Evolutionary conservation across 2,797 vertebrate genomes (phyloP), one percentile per base, ranked within the genome.

Genomic region (Peromyscus attwateri): DNA sequence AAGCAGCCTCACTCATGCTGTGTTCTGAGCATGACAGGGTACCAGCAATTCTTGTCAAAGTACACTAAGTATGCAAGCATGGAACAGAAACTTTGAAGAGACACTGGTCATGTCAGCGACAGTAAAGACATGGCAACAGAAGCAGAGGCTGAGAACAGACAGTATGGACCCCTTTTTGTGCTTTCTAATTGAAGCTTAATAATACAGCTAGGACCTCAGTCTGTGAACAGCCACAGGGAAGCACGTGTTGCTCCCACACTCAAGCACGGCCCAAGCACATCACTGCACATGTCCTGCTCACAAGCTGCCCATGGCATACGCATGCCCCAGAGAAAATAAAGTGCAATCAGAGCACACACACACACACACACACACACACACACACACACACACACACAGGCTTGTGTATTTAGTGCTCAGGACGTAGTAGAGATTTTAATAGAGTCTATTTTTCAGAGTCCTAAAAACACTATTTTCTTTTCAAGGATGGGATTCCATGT

Each of bases 121-220:
- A 82, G 57, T 16, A 4, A 27, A 87, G 27, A 49, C 43, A n/a
- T 40, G 64, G 57, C 0, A 0, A 64, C 27, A 21, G n/a, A 60
- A 40, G 17, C 1, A 1, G 52, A 60, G 37, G 31, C 17, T 79
- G 79, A 29, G 11, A 91, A 64, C 77, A 91, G 3, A 95, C 29
- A 16, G 96, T 29, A 17, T 1, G 71, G 81, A 79, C 11, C 23
- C 2, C 70, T 88, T 87, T 34, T 25, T 37, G 21, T 87, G 64
- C 29, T 94, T 96, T 84, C 87, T 93, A 66, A 97, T 79, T 95
- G 81, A 77, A 91, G 31, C 27, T 60, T 80, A 64, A 17, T 37
- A 91, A 87, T 89, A 80, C 60, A 73, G 43, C 34, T 70, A 83
- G 29, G 16, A 91, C 88, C 91, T 96, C n/a, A 76, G 70, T 43